Evolutionary conservation across 2,797 vertebrate genomes (phyloP).

Genomic region (Sitta carolinensis): DNA sequence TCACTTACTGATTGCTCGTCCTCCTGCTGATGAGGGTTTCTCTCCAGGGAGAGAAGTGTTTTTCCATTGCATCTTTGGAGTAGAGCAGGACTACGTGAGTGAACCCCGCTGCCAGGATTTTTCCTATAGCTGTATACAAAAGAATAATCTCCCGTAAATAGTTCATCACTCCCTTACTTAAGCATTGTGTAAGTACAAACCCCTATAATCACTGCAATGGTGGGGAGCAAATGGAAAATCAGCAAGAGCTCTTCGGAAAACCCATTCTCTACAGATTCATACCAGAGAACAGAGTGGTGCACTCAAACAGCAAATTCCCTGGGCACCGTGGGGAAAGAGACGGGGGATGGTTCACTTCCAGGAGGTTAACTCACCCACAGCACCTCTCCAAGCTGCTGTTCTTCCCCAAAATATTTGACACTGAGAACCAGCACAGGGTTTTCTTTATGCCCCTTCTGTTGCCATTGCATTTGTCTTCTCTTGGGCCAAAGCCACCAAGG

Average conservation of each 20-base stretch:
- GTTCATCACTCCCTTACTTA: background rate
- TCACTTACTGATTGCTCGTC: background rate
- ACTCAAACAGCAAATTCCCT: background rate
- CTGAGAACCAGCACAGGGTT: background rate
- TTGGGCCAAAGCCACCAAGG: background rate
- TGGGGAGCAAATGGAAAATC: slow-evolving; percentile 4
- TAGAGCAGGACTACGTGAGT: background rate
- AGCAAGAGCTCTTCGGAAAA: background rate
- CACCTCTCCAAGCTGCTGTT: background rate
- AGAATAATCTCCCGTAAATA: background rate
- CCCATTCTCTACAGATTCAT: background rate
- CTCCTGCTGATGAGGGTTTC: background rate
- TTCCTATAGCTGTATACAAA: background rate
- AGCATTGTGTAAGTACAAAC: background rate
- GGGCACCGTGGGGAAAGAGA: background rate
- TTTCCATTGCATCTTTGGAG: background rate
- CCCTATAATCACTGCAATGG: background rate
- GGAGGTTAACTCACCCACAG: background rate
- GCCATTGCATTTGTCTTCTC: background rate
- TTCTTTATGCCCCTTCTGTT: background rate
- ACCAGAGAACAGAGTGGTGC: background rate
- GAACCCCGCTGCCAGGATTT: background rate
- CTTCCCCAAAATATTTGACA: background rate
- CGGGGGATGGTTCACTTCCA: background rate
- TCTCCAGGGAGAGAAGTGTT: background rate